These are phyloP conservation scores for Euborellia annulipes DNA, from an alignment of 1,140 invertebrate species.

Conservation along the genomic window DNA sequence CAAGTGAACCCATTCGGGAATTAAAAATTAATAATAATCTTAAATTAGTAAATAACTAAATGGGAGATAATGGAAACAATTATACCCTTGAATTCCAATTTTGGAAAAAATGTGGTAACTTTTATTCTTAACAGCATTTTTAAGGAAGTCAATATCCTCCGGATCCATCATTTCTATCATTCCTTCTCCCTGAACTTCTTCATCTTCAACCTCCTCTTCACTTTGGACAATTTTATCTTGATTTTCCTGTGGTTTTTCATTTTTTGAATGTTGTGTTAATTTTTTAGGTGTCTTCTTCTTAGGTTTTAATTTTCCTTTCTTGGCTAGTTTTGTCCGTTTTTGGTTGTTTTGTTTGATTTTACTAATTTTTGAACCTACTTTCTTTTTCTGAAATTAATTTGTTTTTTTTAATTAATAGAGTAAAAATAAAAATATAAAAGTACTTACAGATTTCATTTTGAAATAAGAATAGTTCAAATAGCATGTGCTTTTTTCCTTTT, in stretches of 20 bases:
- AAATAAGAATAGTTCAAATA: too few species aligned
- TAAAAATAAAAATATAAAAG: too few species aligned
- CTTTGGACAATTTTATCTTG: slow-evolving; percentile 18
- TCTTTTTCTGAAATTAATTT: too few species aligned
- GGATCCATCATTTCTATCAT: slow-evolving; percentile 44
- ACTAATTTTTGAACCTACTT: too few species aligned
- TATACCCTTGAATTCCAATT: slow-evolving; percentile 24
- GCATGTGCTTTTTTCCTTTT: too few species aligned
- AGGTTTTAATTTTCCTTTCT: slow-evolving; percentile 39
- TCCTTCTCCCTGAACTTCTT: slow-evolving; percentile 38
- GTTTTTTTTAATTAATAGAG: too few species aligned
- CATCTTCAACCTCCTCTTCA: slow-evolving; percentile 22
- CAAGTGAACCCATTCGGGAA: too few species aligned
- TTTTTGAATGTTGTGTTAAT: background rate
- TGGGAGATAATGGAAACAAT: slow-evolving; percentile 3
- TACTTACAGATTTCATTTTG: too few species aligned
- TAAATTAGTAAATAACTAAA: too few species aligned
- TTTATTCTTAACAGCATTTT: slow-evolving; percentile 31
- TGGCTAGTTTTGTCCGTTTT: slow-evolving; percentile 39
- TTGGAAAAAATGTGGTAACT: slow-evolving; percentile 32
- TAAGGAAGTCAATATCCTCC: slow-evolving; percentile 44
- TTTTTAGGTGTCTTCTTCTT: slow-evolving; percentile 31
- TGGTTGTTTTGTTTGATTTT: slow-evolving; percentile 45
- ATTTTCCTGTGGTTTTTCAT: slow-evolving; percentile 20
- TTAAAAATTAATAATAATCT: too few species aligned